Percentiles rank a stretch among this genome's conserved stretches.
Conservation (phyloP, 2,797 vertebrate genomes). For the Oryzias sinensis region DNA sequence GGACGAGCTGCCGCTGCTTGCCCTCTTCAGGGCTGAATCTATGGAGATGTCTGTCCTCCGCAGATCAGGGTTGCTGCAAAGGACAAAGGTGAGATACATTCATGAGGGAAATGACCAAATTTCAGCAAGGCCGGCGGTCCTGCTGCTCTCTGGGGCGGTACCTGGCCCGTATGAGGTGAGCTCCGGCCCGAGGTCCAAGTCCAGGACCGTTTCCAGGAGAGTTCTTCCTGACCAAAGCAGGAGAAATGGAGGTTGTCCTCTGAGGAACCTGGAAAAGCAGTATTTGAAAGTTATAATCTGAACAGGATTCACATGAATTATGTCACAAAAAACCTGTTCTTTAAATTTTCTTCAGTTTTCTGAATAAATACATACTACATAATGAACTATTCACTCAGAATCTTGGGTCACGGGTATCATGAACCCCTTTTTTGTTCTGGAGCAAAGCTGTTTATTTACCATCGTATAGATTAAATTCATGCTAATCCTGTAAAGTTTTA, state of each 20-base stretch:
- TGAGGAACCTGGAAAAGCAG: constrained; percentile 87
- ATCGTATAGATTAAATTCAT: too few species aligned
- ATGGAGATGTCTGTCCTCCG: constrained; percentile 85
- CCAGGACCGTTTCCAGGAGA: constrained; percentile 92
- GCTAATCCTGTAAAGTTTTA: too few species aligned
- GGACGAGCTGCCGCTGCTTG: constrained; percentile 95
- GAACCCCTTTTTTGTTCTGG: too few species aligned
- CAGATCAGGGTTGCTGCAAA: constrained; percentile 92
- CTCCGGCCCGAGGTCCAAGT: constrained; percentile 85
- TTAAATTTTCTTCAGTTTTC: too few species aligned
- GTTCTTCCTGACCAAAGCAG: constrained; percentile 93
- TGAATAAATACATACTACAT: too few species aligned
- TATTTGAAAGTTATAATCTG: neutral
- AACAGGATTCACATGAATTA: too few species aligned
- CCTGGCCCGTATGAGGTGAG: constrained; percentile 94
- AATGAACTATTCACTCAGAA: too few species aligned
- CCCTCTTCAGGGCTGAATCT: constrained; percentile 90
- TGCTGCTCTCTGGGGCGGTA: constrained; percentile 47
- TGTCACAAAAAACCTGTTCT: too few species aligned
- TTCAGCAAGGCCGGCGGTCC: neutral
- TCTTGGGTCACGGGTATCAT: too few species aligned
- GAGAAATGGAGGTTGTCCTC: constrained; percentile 97
- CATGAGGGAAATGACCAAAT: neutral
- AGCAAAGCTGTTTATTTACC: too few species aligned
- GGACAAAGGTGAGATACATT: constrained; percentile 26